Conservation (phyloP, 2,797 vertebrate genomes). For the Eptatretus atami region DNA sequence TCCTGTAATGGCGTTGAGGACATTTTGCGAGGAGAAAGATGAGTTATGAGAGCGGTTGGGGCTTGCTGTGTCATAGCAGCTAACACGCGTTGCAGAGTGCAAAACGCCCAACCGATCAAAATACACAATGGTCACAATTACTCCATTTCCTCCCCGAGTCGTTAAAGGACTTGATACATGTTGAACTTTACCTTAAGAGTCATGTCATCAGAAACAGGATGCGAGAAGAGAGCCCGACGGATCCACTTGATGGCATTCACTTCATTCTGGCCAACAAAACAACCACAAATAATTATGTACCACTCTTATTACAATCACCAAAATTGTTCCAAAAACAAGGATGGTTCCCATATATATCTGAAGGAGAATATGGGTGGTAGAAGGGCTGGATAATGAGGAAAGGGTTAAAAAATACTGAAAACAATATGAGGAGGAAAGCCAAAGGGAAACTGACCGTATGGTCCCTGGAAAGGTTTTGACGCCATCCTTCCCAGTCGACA, state of each 20-base stretch:
- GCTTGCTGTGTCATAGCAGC: no score
- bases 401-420: no score
- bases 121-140: no score
- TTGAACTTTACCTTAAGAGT: constrained; percentile 37
- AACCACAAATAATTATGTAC: neutral
- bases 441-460: constrained; percentile 30
- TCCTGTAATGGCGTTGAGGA: no score
- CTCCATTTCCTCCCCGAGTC: no score
- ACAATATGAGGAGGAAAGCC: no score
- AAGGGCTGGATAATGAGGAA: no score
- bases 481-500: constrained; percentile 58
- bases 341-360: neutral
- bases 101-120: no score
- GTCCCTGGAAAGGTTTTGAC: constrained; percentile 73
- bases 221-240: constrained; percentile 64
- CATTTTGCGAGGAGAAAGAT: no score
- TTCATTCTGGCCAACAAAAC: constrained; percentile 38
- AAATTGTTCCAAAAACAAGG: constrained; percentile 9
- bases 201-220: constrained; percentile 81
- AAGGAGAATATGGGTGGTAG: no score
- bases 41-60: no score
- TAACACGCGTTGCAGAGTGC: no score
- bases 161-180: neutral
- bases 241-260: constrained; percentile 87
- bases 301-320: neutral